A percentile compares a stretch with the other conserved stretches of the same genome.
Evolutionary conservation across 2,113 vertebrate genomes (phyloP).

Genomic region (Thamnophis sirtalis): DNA sequence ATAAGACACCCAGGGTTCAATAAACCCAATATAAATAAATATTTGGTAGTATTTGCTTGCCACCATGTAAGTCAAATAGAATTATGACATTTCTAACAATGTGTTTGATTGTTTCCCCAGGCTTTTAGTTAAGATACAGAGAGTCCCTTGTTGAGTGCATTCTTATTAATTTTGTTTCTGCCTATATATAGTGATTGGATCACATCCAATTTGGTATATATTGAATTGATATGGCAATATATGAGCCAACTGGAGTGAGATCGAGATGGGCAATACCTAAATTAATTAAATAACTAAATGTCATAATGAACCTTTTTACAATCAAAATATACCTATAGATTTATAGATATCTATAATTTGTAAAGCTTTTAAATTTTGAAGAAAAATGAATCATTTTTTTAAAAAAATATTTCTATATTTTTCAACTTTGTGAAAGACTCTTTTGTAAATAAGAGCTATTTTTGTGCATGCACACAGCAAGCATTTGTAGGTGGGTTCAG

Average conservation of each 20-base stretch:
- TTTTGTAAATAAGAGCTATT: neutral
- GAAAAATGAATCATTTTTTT: neutral
- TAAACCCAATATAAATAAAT: neutral
- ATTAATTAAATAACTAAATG: neutral
- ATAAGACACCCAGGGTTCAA: neutral
- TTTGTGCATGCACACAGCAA: neutral
- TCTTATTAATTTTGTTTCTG: neutral
- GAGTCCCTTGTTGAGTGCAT: neutral
- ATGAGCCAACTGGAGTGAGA: neutral
- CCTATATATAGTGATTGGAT: neutral
- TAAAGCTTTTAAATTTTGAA: neutral
- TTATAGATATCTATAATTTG: neutral
- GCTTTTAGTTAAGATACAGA: neutral
- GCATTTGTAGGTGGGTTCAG: neutral
- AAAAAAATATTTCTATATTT: neutral
- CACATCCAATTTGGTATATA: neutral
- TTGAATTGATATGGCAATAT: neutral
- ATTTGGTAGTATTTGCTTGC: neutral
- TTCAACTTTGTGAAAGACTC: neutral
- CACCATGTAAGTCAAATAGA: neutral
- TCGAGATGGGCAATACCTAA: neutral
- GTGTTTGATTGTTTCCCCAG: neutral
- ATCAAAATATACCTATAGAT: neutral
- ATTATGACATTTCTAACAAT: neutral
- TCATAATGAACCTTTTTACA: neutral